phyloP scores from a whole-genome alignment of 2,113 vertebrate genomes.

The Piaya cayana region DNA sequence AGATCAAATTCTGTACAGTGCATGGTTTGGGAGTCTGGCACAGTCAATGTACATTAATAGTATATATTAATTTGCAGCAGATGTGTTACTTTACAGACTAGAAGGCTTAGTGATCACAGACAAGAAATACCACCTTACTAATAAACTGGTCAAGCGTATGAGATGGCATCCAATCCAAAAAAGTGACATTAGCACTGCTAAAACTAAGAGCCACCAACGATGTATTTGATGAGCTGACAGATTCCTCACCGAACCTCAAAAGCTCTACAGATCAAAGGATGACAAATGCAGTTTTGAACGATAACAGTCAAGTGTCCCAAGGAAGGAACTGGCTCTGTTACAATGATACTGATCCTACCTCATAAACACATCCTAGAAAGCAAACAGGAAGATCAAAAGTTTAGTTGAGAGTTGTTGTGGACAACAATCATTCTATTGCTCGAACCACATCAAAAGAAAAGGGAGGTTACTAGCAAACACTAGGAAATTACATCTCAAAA shows the following conservation, averaged over 20 bases:
- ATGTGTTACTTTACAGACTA: background rate
- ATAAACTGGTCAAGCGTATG: background rate
- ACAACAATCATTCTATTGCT: background rate
- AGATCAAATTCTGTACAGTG: background rate
- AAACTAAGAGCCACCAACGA: background rate
- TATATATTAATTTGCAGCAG: background rate
- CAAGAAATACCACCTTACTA: background rate
- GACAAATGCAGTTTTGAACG: background rate
- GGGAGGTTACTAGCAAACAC: background rate
- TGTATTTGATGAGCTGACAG: background rate
- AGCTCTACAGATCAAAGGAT: background rate
- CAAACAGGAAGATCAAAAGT: background rate
- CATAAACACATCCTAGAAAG: background rate
- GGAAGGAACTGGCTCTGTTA: background rate
- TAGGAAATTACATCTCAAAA: background rate
- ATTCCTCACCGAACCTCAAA: background rate
- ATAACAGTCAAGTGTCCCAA: fast-evolving
- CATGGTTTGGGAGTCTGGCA: background rate
- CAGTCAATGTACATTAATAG: background rate
- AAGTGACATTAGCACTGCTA: background rate
- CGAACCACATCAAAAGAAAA: background rate
- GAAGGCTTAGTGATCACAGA: background rate
- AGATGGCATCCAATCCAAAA: background rate
- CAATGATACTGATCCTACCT: background rate
- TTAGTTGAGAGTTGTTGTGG: background rate